Base-by-base conservation (phyloP, 2,888 invertebrate species). In the Cheilosia variabilis region DNA sequence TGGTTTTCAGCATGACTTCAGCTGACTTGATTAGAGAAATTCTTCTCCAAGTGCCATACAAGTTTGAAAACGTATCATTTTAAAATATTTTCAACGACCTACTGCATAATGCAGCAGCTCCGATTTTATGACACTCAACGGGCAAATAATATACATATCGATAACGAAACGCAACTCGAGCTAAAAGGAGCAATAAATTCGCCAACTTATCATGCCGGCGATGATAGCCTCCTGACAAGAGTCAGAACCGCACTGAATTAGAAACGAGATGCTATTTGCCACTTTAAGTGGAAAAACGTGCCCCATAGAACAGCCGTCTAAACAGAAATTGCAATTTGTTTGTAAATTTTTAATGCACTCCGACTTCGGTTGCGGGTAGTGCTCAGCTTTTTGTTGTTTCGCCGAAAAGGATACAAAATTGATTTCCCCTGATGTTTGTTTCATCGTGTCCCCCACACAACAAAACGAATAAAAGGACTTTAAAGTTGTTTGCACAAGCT, bases 381-480 rank as follows among this genome's bases (percentile, higher is more conserved):
- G 58, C 22, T 43, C 34, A 34, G 9, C 24, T 41, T 47, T 37
- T 9, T 24, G 13, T 58, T n/a, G 17, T 37, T 53, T 19, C 53
- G 15, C 13, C 19, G 1, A 9, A 19, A 15, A 24, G 13, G 10
- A 37, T 50, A 19, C 47, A 57, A 69, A 69, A 69, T 65, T 84
- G 83, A 84, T 84, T 84, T 75, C 69, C 75, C 83, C 53, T 34
- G 81, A 47, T 65, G 65, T 69, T 81, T 63, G 68, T 34, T 63
- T 34, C 27, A 52, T 4, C 50, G 37, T 58, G 37, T 58, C 2
- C 31, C 0, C 31, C 9, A 31, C 31, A 31, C 7, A 31, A 0
- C 2, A 31, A 6, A 6, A 31, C 3, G 1, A 31, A 31, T 9
- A 13, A 19, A 63, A 47, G 58, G 76, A 76, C 31, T 66, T 58